These are phyloP conservation scores for Gasterosteus nipponicus DNA, from an alignment of 2,113 vertebrate species.

Conservation along the genomic window DNA sequence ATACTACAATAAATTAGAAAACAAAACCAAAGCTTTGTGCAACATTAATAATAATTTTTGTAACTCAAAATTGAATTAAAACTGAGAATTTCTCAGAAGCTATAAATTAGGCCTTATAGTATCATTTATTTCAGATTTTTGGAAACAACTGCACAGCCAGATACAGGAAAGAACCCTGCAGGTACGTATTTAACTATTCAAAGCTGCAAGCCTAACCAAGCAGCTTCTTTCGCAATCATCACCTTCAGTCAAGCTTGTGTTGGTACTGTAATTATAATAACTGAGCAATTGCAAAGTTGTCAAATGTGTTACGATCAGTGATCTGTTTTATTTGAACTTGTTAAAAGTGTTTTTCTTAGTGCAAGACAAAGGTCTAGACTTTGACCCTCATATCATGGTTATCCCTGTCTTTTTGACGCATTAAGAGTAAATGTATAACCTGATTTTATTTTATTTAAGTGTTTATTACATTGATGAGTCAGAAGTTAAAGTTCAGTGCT, in stretches of 20 bases:
- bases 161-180: not conserved
- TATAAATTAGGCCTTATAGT: not conserved
- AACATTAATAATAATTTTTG: not conserved
- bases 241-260: not conserved
- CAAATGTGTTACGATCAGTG: not conserved
- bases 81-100: not conserved
- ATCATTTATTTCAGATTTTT: not conserved
- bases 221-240: conserved; percentile 11
- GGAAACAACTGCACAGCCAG: not conserved
- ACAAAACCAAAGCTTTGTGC: not conserved
- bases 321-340: conserved; percentile 59
- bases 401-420: conserved; percentile 32
- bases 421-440: conserved; percentile 76
- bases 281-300: not conserved
- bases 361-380: conserved; percentile 36
- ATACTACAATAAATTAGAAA: not conserved
- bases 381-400: conserved; percentile 41
- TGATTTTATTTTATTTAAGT: conserved; percentile 69
- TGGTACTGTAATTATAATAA: not conserved
- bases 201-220: not conserved
- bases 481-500: conserved; percentile 61
- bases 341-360: conserved; percentile 48
- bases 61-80: not conserved
- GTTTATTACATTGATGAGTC: conserved; percentile 43
- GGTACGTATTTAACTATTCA: not conserved